Conservation (phyloP, 2,797 vertebrate genomes). For the Adrianichthys oophorus region DNA sequence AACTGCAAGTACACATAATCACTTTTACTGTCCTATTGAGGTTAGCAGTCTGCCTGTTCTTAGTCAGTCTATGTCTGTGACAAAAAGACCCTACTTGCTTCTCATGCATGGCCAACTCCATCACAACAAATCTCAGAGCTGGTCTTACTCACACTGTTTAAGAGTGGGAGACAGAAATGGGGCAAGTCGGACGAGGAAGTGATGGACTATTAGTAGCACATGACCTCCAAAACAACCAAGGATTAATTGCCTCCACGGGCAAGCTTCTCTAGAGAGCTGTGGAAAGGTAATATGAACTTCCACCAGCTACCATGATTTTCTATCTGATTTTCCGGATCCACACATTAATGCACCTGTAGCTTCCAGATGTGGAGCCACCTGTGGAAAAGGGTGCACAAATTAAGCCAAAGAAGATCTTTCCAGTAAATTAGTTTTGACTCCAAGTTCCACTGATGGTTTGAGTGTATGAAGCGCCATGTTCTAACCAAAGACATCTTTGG, state of each 20-base stretch:
- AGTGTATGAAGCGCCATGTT: slow-evolving; percentile 40
- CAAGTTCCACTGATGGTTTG: slow-evolving; percentile 27
- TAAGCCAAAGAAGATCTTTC: slow-evolving; percentile 33
- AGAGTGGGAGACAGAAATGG: slow-evolving; percentile 19
- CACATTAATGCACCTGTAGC: slow-evolving; percentile 50
- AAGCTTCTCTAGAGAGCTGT: slow-evolving; percentile 54
- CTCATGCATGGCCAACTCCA: slow-evolving; percentile 58
- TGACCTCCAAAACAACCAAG: slow-evolving; percentile 58
- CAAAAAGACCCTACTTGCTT: slow-evolving; percentile 65
- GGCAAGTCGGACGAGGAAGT: slow-evolving; percentile 31
- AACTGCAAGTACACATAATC: slow-evolving; percentile 16
- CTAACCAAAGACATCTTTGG: slow-evolving; percentile 58
- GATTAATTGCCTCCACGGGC: slow-evolving; percentile 66
- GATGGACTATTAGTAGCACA: slow-evolving; percentile 70
- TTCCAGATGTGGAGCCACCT: slow-evolving; percentile 71
- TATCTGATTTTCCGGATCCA: slow-evolving; percentile 47
- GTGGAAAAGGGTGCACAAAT: slow-evolving; percentile 36
- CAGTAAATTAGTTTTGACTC: slow-evolving; percentile 14
- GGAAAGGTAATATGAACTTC: slow-evolving; percentile 65
- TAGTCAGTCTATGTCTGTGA: slow-evolving; percentile 50
- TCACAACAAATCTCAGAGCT: slow-evolving; percentile 57
- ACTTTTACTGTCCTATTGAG: slow-evolving; percentile 56
- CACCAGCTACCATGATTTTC: slow-evolving; percentile 59
- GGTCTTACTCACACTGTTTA: slow-evolving; percentile 11
- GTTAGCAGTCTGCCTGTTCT: slow-evolving; percentile 61